phyloP scores from a whole-genome alignment of 2,888 invertebrate species.

The Helleia helle region DNA sequence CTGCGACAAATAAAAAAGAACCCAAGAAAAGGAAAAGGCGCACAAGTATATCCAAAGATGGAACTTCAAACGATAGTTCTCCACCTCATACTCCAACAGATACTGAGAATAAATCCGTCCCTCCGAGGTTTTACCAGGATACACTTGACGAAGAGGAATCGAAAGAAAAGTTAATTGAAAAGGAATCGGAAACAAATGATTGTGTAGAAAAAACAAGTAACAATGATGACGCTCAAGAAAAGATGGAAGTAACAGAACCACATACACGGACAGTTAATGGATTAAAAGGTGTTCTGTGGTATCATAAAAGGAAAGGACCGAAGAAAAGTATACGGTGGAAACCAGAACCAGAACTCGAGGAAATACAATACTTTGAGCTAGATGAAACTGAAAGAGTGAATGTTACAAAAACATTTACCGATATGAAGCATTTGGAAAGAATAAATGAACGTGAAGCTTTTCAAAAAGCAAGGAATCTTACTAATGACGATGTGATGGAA shows the following conservation, averaged over 20 bases:
- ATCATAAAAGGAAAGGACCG: slow-evolving; percentile 83
- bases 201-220: slow-evolving; percentile 32
- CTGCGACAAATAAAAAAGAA: slow-evolving; percentile 83
- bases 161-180: slow-evolving; percentile 52
- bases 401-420: slow-evolving; percentile 92
- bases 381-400: slow-evolving; percentile 97
- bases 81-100: slow-evolving; percentile 72
- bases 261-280: slow-evolving; percentile 72
- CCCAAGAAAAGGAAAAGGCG: slow-evolving; percentile 86
- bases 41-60: slow-evolving; percentile 80
- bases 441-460: slow-evolving; percentile 88
- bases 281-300: slow-evolving; percentile 82
- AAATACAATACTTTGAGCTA: slow-evolving; percentile 91
- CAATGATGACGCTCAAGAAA: slow-evolving; percentile 38
- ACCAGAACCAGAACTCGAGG: slow-evolving; percentile 84
- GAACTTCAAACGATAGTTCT: slow-evolving; percentile 59
- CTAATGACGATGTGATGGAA: slow-evolving; percentile 86
- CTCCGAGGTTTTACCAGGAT: slow-evolving; percentile 91
- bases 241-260: slow-evolving; percentile 46
- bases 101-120: slow-evolving; percentile 63
- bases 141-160: slow-evolving; percentile 83
- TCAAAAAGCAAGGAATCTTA: slow-evolving; percentile 82
- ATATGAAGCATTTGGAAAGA: slow-evolving; percentile 93
- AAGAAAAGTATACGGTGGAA: slow-evolving; percentile 89
- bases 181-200: neutral